phyloP scores from a whole-genome alignment of 2,113 vertebrate species.

The Callaeas wilsoni region DNA sequence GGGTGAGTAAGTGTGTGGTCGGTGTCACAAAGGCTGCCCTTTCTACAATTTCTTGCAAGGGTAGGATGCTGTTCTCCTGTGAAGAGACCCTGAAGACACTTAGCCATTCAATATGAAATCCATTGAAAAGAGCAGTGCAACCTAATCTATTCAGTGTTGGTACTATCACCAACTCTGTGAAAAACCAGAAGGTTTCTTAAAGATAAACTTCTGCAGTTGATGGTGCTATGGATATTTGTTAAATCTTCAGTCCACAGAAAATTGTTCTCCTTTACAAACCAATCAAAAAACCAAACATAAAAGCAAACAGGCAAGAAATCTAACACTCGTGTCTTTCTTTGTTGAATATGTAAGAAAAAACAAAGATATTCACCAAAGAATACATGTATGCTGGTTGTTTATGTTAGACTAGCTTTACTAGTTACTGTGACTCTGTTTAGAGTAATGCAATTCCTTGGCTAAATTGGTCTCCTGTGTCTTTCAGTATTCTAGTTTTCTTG shows the following conservation, averaged over 20 bases:
- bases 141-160: background rate
- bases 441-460: background rate
- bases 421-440: background rate
- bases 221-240: background rate
- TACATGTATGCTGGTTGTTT: background rate
- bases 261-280: background rate
- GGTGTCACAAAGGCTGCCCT: background rate
- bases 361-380: background rate
- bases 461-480: background rate
- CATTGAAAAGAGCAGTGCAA: background rate
- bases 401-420: background rate
- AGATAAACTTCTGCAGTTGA: background rate
- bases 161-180: background rate
- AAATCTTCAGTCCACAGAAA: background rate
- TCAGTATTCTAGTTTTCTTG: background rate
- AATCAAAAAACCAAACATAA: accelerated
- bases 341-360: background rate
- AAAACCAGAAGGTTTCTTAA: background rate
- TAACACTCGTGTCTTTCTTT: background rate
- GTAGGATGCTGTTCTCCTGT: background rate
- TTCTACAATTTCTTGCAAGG: background rate
- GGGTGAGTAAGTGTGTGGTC: background rate
- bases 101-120: background rate
- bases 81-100: background rate
- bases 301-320: background rate